Evolutionary conservation across 2,797 vertebrate species (phyloP), one percentile per base, ranked within the genome.

Genomic region (Pteronotus mesoamericanus): DNA sequence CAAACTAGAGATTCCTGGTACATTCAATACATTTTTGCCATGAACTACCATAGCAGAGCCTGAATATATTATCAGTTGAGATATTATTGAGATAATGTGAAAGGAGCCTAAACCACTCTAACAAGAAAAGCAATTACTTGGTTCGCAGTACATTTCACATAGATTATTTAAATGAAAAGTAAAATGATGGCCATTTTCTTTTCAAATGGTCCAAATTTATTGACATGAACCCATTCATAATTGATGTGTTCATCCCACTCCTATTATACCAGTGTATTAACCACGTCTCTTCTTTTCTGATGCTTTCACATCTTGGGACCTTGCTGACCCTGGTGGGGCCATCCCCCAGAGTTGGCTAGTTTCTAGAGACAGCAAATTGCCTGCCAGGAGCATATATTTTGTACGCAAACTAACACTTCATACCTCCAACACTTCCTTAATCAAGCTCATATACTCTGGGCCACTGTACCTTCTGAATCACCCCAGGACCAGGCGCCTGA

Each of bases 61-160:
- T 68, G 34, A 61, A 34, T 46, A 66, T 55, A 64, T 64, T 78
- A 72, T 48, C 42, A 14, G 16, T 57, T 42, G 51, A 78, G 51
- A 37, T 42, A 55, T 29, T 74, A 72, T 14, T 59, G 15, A 86
- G 69, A 72, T 21, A 55, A 82, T 3, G 37, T 51, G n/a, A 79
- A 66, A 82, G 44, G 5, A 39, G 16, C 86, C 95, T 69, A 77
- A 51, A 77, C 66, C 74, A 59, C 26, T 72, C 59, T 39, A 96
- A 37, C 37, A 59, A 97, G 32, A 94, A 97, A 96, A 89, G 2
- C 5, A 96, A 7, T 71, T 95, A 5, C 2, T 68, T 96, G 82
- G 42, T 84, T 97, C 94, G 69, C 48, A 94, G 48, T 44, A 34
- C 37, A 66, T 89, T 86, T 71, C 44, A 39, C 37, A 46, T 9